phyloP scores from a whole-genome alignment of 2,113 vertebrate species.

The Amblyornis subalaris region DNA sequence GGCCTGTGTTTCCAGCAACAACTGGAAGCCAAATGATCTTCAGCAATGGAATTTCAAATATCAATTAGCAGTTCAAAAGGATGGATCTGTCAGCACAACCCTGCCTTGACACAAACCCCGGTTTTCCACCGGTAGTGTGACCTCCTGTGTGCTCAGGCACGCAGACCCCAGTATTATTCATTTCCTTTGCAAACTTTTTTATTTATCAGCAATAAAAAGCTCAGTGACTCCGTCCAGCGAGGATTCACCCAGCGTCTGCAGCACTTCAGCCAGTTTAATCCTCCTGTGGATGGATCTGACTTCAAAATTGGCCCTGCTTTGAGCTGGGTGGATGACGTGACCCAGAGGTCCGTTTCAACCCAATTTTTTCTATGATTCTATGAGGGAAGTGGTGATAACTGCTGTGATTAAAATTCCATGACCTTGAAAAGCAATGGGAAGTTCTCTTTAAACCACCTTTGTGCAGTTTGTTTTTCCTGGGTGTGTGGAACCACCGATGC shows the following conservation, averaged over 20 bases:
- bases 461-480: background rate
- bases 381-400: background rate
- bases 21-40: background rate
- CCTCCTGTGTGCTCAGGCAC: background rate
- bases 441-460: background rate
- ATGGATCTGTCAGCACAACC: background rate
- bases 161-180: background rate
- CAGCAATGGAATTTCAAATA: background rate
- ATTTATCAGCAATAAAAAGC: background rate
- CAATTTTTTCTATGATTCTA: background rate
- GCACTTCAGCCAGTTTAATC: background rate
- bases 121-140: background rate
- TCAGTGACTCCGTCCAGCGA: background rate
- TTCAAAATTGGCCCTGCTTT: background rate
- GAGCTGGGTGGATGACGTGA: background rate
- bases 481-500: background rate
- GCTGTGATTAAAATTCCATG: background rate
- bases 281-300: background rate
- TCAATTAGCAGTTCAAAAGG: background rate
- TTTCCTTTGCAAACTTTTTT: background rate
- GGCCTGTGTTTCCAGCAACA: background rate
- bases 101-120: background rate
- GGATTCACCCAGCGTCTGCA: background rate
- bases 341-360: background rate
- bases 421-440: background rate